Base-by-base conservation (phyloP, 2,888 invertebrate genomes). In the Geophilus truncorum region DNA sequence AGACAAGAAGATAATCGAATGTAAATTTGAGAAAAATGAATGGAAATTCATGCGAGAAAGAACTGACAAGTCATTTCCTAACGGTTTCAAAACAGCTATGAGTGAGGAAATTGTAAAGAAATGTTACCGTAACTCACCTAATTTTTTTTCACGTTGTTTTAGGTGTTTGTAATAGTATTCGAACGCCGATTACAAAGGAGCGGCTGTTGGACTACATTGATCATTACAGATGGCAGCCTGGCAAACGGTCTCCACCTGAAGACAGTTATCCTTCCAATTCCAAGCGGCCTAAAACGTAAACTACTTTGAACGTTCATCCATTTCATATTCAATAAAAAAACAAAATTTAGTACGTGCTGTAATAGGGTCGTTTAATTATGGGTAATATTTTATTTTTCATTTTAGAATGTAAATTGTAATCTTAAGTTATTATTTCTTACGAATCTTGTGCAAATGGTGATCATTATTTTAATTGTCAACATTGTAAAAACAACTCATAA, bases 11-110 rank as follows among this genome's bases (percentile, higher is more conserved):
- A 99, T 99, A 81, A 91, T 99, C 79, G 99, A 99, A 89, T 99
- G 99, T 88, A 93, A 92, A 84, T 92, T 89, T 85, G 90, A 91
- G 45, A 84, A 85, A 7, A 85, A 84, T 36, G 89, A 91, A 83
- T 99, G 99, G 99, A 90, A 92, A 79, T 97, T 94, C 86, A 94
- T 99, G 95, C 90, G 98, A 81, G 95, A 97, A 86, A 89, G 99
- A 83, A 96, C 94, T 0, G 99, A 99, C 88, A 99, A 99, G 88
- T 95, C 96, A 0, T 94, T 92, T 87, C 98, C 99, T 0, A 99
- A 99, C 88, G 93, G 94, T 83, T 92, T 87, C 83, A 90, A 89
- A 7, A 99, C 99, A 10, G 98, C 97, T 2, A 86, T 94, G 84
- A 78, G 82, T 80, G 25, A 77, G 77, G 36, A n/a, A n/a, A n/a